phyloP scores from a whole-genome alignment of 1,140 invertebrate genomes.

The Cecropterus lyciades region DNA sequence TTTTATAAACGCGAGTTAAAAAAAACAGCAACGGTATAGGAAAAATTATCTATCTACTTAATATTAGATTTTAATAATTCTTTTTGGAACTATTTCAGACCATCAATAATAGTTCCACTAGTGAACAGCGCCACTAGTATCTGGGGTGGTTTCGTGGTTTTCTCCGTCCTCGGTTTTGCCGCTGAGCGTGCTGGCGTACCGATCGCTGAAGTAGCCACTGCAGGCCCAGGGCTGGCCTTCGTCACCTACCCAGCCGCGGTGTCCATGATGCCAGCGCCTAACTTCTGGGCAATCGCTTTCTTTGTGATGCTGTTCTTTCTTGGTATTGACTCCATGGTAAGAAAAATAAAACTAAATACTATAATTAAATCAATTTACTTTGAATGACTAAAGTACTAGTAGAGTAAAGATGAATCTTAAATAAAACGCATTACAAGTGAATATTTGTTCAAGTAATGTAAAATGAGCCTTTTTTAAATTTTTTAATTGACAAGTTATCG shows the following conservation, averaged over 20 bases:
- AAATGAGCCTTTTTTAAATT: too few relatives aligned
- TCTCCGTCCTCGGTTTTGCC: conserved; percentile 97
- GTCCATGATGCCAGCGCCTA: conserved; percentile 93
- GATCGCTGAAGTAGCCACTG: conserved; percentile 94
- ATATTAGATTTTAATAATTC: conserved; percentile 6
- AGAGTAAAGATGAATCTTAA: too few relatives aligned
- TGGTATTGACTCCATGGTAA: conserved; percentile 95
- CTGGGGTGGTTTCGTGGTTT: conserved; percentile 97
- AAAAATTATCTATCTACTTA: too few relatives aligned
- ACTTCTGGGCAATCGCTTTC: conserved; percentile 95
- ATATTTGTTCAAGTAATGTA: too few relatives aligned
- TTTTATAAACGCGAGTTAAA: too few relatives aligned
- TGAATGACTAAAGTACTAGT: too few relatives aligned
- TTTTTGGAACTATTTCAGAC: conserved; percentile 83
- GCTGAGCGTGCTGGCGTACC: conserved; percentile 90
- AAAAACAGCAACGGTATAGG: too few relatives aligned
- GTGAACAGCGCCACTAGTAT: conserved; percentile 96
- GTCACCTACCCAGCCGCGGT: conserved; percentile 97
- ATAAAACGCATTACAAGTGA: too few relatives aligned
- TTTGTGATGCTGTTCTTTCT: conserved; percentile 97
- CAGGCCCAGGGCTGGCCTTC: conserved; percentile 95
- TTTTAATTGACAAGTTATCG: too few relatives aligned
- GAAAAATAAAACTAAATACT: conserved; percentile 50
- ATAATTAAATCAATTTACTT: too few relatives aligned
- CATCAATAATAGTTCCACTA: conserved; percentile 89